phyloP scores from a whole-genome alignment of 2,888 invertebrate species.

The Meteorus cinctellus region DNA sequence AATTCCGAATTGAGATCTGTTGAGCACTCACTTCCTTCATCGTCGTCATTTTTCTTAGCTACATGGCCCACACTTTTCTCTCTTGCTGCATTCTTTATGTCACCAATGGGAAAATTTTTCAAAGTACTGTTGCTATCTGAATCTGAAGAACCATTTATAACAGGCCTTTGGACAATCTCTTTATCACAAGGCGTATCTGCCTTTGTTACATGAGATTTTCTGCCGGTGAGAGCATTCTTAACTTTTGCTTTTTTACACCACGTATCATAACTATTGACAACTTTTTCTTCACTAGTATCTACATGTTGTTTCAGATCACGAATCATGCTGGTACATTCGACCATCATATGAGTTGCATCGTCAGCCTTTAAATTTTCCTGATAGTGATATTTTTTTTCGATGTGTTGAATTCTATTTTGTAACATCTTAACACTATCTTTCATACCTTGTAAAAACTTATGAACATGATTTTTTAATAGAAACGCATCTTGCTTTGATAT shows the following conservation, averaged over 20 bases:
- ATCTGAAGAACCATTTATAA: not conserved
- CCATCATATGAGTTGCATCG: conserved; percentile 50
- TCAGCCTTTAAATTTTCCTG: conserved; percentile 46
- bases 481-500: conserved; percentile 45
- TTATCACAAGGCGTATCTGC: not conserved
- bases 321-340: conserved; percentile 49
- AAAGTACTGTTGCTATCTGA: conserved; percentile 19
- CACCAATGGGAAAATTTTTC: conserved; percentile 19
- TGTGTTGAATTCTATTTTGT: conserved; percentile 46
- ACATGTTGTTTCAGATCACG: conserved; percentile 44
- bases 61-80: not conserved
- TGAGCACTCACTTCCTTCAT: not conserved
- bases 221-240: conserved; percentile 33
- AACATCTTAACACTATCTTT: conserved; percentile 42
- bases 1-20: not conserved
- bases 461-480: conserved; percentile 33
- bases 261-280: conserved; percentile 50
- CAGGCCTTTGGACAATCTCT: not conserved
- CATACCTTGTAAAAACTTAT: conserved; percentile 40
- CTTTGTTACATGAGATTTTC: not conserved
- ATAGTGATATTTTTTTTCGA: conserved; percentile 47
- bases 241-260: conserved; percentile 53
- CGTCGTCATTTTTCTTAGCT: conserved; percentile 34
- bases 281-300: conserved; percentile 46
- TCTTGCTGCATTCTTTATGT: not conserved